phyloP scores from a whole-genome alignment of 2,888 invertebrate species.

The Eumacrocentrus americanus region DNA sequence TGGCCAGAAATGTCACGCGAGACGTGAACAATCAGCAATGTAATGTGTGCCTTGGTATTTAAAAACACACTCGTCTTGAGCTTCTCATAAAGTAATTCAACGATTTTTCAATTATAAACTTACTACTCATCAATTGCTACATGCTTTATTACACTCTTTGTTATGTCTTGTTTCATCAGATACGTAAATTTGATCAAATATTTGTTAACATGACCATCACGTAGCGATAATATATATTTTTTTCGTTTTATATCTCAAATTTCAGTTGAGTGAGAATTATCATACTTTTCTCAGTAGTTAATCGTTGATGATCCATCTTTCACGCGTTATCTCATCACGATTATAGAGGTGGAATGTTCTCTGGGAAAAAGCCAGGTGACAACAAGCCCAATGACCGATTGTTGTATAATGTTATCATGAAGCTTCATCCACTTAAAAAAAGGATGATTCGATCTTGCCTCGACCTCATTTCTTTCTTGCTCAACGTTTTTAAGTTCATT shows the following conservation, averaged over 20 bases:
- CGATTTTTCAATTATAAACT: not conserved
- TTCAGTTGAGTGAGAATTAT: too few species aligned
- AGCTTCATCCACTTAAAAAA: not conserved
- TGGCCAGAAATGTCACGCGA: too few species aligned
- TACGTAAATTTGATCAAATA: not conserved
- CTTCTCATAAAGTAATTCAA: not conserved
- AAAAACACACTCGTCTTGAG: too few species aligned
- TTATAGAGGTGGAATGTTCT: conserved; percentile 8
- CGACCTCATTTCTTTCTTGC: not conserved
- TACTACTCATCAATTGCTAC: too few species aligned
- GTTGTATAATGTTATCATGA: not conserved
- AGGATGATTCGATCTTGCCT: not conserved
- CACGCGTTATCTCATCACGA: not conserved
- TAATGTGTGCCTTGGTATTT: too few species aligned
- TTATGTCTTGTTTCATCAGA: too few species aligned
- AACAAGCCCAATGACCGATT: conserved; percentile 27
- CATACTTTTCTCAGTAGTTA: too few species aligned
- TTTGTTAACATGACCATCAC: not conserved
- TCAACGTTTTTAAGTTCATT: not conserved
- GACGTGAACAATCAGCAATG: too few species aligned
- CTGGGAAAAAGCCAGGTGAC: conserved; percentile 1
- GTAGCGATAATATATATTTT: too few species aligned
- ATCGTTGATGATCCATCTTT: too few species aligned
- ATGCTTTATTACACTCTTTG: too few species aligned
- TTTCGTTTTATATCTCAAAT: too few species aligned